These are phyloP conservation scores for Malurus splendens DNA, from an alignment of 2,797 vertebrate genomes.

Conservation along the genomic window DNA sequence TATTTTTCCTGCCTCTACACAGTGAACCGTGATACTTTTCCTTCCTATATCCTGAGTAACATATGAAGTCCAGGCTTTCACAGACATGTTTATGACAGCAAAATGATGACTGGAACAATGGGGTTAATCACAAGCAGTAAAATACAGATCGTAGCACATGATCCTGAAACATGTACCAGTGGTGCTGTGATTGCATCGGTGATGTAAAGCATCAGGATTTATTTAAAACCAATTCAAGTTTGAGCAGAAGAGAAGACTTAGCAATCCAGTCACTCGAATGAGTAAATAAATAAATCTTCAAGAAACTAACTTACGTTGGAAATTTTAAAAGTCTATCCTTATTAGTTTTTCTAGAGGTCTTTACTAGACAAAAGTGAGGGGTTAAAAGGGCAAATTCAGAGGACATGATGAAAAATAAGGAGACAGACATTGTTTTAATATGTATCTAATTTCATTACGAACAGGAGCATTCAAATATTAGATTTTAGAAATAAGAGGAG, in stretches of 20 bases:
- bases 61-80: not conserved
- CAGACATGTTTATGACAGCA: not conserved
- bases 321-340: not conserved
- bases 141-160: not conserved
- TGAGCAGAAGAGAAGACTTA: not conserved
- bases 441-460: not conserved
- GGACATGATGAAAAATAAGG: not conserved
- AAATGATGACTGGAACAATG: not conserved
- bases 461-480: not conserved
- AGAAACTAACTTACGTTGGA: not conserved
- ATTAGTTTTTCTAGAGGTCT: not conserved
- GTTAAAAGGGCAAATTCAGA: not conserved
- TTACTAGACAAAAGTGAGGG: not conserved
- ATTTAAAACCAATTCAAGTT: not conserved
- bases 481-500: not conserved
- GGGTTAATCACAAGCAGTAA: slow-evolving; percentile 12
- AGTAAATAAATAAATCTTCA: not conserved
- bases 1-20: not conserved
- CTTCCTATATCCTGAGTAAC: not conserved
- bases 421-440: not conserved
- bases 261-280: not conserved
- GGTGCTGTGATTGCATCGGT: not conserved
- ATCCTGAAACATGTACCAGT: not conserved
- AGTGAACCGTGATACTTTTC: not conserved
- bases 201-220: not conserved